These are phyloP conservation scores for Druon quercuslanigerum DNA, from an alignment of 1,140 invertebrate genomes.

Conservation along the genomic window DNA sequence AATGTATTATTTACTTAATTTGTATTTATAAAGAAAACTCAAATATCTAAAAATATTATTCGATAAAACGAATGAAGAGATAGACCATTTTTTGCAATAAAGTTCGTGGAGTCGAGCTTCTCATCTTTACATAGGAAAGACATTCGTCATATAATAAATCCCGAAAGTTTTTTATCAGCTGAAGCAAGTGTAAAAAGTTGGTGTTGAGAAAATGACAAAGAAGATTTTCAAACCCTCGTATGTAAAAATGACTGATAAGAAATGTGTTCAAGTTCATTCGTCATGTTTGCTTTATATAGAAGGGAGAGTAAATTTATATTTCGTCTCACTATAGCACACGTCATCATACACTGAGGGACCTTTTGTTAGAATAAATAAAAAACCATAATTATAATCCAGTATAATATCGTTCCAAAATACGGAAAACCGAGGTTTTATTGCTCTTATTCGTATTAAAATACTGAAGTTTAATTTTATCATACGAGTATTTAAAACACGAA, in stretches of 20 bases:
- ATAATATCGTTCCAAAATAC: no score
- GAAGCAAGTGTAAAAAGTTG: not conserved
- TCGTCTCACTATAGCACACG: not conserved
- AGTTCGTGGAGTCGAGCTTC: not conserved
- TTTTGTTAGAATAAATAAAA: no score
- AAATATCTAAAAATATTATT: constrained; percentile 22
- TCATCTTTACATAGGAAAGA: not conserved
- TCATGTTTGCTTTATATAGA: constrained; percentile 19
- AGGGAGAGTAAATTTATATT: constrained; percentile 4
- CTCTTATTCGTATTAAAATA: no score
- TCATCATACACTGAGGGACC: no score
- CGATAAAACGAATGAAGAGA: not conserved
- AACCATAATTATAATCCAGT: no score
- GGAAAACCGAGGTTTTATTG: no score
- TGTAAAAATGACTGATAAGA: constrained; percentile 27
- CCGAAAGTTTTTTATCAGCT: constrained; percentile 1
- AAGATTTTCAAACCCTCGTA: not conserved
- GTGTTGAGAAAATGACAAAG: not conserved
- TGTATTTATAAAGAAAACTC: constrained; percentile 24
- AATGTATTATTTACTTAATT: constrained; percentile 31
- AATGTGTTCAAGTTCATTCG: constrained; percentile 21
- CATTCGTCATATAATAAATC: not conserved
- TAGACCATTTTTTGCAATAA: no score
- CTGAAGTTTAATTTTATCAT: no score
- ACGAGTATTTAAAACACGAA: no score